Conservation (phyloP, 2,797 vertebrate species). For the Falco naumanni region DNA sequence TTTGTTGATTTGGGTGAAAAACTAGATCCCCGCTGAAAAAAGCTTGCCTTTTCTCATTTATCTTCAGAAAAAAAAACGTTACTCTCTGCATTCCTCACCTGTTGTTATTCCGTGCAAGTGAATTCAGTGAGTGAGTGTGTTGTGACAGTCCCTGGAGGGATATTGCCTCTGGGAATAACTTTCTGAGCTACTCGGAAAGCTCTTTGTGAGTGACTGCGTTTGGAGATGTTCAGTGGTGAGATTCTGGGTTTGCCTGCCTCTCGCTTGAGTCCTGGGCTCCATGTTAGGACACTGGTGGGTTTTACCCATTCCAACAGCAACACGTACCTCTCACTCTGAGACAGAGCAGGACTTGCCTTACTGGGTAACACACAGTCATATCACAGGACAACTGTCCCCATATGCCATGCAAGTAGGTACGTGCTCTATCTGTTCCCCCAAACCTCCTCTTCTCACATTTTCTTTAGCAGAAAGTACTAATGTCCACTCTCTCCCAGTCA, state of each 20-base stretch:
- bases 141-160: background rate
- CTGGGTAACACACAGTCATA: background rate
- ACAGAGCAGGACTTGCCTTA: background rate
- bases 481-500: background rate
- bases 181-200: background rate
- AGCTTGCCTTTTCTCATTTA: background rate
- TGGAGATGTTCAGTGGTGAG: background rate
- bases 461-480: background rate
- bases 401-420: background rate
- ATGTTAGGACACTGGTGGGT: background rate
- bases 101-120: background rate
- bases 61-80: background rate
- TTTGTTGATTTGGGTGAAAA: background rate
- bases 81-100: background rate
- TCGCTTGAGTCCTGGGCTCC: background rate
- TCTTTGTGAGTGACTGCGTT: background rate
- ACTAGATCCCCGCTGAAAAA: background rate
- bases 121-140: background rate
- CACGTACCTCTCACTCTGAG: background rate
- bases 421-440: background rate
- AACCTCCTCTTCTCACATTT: background rate
- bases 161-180: background rate
- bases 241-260: background rate
- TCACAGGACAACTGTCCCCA: background rate
- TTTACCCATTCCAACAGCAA: background rate